Evolutionary conservation across 2,113 vertebrate species (phyloP).

Genomic region (Castor canadensis): DNA sequence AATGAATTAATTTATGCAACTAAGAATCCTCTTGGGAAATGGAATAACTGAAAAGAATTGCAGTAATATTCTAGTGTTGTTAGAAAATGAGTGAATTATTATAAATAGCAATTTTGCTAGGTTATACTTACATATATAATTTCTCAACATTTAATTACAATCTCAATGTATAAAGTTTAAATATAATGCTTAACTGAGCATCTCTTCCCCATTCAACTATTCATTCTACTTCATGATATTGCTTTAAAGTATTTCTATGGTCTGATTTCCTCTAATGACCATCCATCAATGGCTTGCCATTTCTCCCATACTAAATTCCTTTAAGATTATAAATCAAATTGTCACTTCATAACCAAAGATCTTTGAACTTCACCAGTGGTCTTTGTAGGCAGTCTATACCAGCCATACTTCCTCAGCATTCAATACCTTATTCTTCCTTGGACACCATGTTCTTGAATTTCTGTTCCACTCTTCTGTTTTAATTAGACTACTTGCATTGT

Average conservation of each 20-base stretch:
- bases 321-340: background rate
- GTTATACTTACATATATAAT: background rate
- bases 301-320: background rate
- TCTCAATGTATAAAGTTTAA: background rate
- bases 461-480: background rate
- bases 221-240: background rate
- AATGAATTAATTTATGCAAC: slow-evolving; percentile 61
- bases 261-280: background rate
- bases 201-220: background rate
- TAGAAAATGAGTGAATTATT: background rate
- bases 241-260: background rate
- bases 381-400: background rate
- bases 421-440: background rate
- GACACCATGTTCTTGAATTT: background rate
- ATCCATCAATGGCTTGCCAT: background rate
- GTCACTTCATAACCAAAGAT: background rate
- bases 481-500: background rate
- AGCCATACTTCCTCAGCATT: background rate
- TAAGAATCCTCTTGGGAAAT: slow-evolving; percentile 37
- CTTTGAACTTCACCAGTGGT: background rate
- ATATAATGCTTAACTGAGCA: background rate
- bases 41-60: slow-evolving; percentile 36
- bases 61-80: background rate
- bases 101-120: background rate
- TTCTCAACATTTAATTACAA: background rate